Evolutionary conservation across 2,797 vertebrate species (phyloP), one percentile per base, ranked within the genome.

Genomic region (Leptodactylus fallax): DNA sequence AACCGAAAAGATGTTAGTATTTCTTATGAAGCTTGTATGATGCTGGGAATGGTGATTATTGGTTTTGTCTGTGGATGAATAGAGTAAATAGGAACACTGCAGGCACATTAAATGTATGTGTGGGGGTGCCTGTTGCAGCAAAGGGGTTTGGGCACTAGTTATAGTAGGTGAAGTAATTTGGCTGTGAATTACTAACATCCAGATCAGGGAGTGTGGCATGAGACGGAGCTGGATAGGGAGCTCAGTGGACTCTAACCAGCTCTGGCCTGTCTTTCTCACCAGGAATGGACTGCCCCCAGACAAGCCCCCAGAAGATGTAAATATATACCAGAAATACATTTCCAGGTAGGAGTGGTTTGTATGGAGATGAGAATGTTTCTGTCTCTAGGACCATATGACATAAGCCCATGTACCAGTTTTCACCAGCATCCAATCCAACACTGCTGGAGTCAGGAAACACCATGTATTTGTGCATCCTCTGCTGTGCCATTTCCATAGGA

Each of bases 271-370:
- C 92, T 95, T 93, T 95, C 93, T 93, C 93, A 90, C 94, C 95
- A 99, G 98, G 96, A 99, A 99, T 56, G 98, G 98, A 95, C 96
- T 99, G 93, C 98, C 98, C 94, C 96, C 97, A 92, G 98, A 99
- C 96, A 99, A 99, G 96, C 97, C 98, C 94, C 96, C 94, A 82
- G 98, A 99, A 93, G 98, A 99, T 87, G 95, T 98, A 96, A 99
- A 99, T 95, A 97, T 99, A 95, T 99, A 99, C 96, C 98, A 99
- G 97, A 99, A 99, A 97, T 99, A 99, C 94, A 99, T 99, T 94
- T 98, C 98, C 96, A 99, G 98, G 98, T 99, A 98, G 96, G 97
- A 95, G 95, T 74, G 76, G 72, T 81, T 85, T 88, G 78, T 53
- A 79, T 58, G 85, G 72, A 90, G 87, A 71, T 87, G 27, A 63